phyloP scores from a whole-genome alignment of 2,888 invertebrate genomes.

The Agonopterix arenella region DNA sequence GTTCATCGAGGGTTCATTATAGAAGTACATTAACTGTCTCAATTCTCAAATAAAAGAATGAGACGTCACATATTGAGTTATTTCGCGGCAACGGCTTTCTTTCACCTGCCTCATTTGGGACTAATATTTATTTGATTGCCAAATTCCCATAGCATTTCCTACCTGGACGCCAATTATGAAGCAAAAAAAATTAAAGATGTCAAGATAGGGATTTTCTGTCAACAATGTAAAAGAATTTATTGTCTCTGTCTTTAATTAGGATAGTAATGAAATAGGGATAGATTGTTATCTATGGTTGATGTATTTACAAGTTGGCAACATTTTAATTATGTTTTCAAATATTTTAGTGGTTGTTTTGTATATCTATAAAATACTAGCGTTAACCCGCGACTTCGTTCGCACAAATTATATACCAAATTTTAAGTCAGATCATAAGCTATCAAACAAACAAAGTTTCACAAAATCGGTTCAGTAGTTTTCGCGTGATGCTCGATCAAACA shows the following conservation, averaged over 20 bases:
- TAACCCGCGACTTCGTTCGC: too few relatives aligned
- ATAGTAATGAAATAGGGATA: constrained; percentile 13
- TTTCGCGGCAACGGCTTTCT: constrained; percentile 31
- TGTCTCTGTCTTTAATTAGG: constrained; percentile 24
- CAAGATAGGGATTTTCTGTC: constrained; percentile 11
- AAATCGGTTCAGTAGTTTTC: too few relatives aligned
- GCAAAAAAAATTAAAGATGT: constrained; percentile 19
- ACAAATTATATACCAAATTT: too few relatives aligned
- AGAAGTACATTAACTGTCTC: not conserved
- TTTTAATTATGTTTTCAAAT: too few relatives aligned
- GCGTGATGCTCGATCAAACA: too few relatives aligned
- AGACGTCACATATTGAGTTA: constrained; percentile 33
- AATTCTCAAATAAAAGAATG: not conserved
- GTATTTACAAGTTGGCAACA: not conserved
- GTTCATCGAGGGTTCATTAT: too few relatives aligned
- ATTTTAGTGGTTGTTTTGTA: too few relatives aligned
- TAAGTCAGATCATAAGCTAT: too few relatives aligned
- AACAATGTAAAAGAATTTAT: constrained; percentile 24
- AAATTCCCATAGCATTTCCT: constrained; percentile 37
- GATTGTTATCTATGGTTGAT: constrained; percentile 5
- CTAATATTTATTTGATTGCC: constrained; percentile 74
- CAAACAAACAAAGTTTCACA: too few relatives aligned
- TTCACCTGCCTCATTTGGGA: constrained; percentile 53
- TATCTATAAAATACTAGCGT: too few relatives aligned
- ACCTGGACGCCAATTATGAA: constrained; percentile 28